phyloP scores from a whole-genome alignment of 2,113 vertebrate species.

The Haemorhous mexicanus region DNA sequence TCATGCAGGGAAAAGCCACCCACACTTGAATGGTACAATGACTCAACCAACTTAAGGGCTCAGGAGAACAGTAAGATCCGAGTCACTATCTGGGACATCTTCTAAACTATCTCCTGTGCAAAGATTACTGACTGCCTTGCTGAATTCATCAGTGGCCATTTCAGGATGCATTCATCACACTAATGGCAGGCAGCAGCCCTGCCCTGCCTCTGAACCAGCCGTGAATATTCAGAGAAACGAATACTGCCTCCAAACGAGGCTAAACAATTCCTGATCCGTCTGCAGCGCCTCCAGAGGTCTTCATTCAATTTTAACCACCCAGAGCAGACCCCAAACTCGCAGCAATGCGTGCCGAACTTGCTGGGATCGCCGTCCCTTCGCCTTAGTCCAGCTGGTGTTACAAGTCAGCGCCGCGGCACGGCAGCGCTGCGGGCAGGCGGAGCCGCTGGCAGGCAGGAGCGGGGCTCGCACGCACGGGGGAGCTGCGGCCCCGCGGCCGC shows the following conservation, averaged over 20 bases:
- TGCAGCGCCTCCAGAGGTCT: not conserved
- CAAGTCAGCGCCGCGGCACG: accelerated
- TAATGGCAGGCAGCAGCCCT: not conserved
- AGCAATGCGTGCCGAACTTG: not conserved
- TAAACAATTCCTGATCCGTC: not conserved
- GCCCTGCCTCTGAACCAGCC: not conserved
- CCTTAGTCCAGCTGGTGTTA: accelerated
- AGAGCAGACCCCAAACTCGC: not conserved
- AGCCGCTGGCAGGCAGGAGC: accelerated
- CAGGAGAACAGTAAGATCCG: not conserved
- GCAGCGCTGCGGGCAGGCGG: not conserved
- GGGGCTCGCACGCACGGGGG: not conserved
- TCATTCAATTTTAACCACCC: not conserved
- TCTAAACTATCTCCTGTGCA: not conserved
- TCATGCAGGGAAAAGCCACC: not conserved
- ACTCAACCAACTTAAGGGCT: not conserved
- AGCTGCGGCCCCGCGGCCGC: not conserved
- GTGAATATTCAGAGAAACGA: not conserved
- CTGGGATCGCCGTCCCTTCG: not conserved
- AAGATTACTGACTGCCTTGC: not conserved
- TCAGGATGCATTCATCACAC: not conserved
- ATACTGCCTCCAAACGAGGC: not conserved
- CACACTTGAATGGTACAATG: not conserved
- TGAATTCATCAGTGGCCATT: not conserved
- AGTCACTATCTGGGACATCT: not conserved